Evolutionary conservation across 2,113 vertebrate species (phyloP).

Genomic region (Lophochroa leadbeateri): DNA sequence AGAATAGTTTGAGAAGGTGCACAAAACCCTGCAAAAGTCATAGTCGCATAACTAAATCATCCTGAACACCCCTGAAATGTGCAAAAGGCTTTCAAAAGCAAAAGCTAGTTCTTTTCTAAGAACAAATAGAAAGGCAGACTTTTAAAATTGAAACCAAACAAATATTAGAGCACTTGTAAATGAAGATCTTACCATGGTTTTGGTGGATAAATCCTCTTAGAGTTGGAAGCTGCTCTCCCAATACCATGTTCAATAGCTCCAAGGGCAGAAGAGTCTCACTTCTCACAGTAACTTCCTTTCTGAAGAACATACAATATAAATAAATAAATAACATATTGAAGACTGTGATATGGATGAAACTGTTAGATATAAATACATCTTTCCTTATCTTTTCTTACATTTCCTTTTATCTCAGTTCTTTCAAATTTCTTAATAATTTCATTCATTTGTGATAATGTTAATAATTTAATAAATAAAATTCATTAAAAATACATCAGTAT

Average conservation of each 20-base stretch:
- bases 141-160: not conserved
- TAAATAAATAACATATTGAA: not conserved
- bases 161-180: not conserved
- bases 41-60: not conserved
- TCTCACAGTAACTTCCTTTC: not conserved
- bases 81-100: not conserved
- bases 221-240: not conserved
- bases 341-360: not conserved
- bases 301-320: not conserved
- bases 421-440: not conserved
- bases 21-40: not conserved
- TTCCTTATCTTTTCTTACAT: not conserved
- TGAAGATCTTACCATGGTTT: rapidly evolving
- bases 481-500: not conserved
- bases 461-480: not conserved
- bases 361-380: not conserved
- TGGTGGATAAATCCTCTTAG: not conserved
- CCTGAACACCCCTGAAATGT: not conserved
- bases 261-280: not conserved
- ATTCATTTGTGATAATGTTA: not conserved
- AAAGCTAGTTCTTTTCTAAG: not conserved
- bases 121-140: not conserved
- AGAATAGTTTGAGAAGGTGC: not conserved
- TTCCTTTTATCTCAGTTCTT: not conserved
- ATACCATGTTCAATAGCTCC: not conserved